Evolutionary conservation across 2,113 vertebrate species (phyloP).

Genomic region (Enhydra lutris): DNA sequence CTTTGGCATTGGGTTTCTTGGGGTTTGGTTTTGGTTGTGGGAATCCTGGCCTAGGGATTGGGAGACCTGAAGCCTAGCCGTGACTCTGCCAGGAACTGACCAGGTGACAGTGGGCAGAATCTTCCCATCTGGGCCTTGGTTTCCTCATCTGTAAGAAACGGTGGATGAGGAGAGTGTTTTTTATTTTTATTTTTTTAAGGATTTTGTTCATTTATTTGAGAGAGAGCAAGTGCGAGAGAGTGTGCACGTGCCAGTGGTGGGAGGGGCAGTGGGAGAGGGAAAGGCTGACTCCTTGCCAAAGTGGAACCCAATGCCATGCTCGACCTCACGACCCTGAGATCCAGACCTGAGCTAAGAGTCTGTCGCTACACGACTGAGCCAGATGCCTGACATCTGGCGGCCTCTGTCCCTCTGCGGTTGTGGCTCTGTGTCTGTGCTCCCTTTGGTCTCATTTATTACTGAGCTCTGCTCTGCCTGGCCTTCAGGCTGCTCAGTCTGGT

Average conservation of each 20-base stretch:
- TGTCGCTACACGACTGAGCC: neutral
- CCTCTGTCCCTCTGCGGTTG: neutral
- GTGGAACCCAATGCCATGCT: neutral
- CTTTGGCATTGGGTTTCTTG: neutral
- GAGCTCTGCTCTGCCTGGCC: neutral
- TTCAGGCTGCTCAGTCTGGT: neutral
- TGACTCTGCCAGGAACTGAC: neutral
- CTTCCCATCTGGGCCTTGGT: neutral
- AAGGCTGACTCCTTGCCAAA: neutral
- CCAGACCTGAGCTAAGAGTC: neutral
- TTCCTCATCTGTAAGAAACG: neutral
- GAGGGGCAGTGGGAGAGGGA: neutral
- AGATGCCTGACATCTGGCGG: neutral
- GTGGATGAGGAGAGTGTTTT: neutral
- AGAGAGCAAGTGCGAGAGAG: neutral
- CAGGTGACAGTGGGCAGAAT: neutral
- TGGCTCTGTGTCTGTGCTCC: neutral
- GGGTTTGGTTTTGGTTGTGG: neutral
- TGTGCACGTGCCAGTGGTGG: neutral
- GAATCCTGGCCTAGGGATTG: neutral
- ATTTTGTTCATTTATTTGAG: neutral
- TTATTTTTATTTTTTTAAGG: neutral
- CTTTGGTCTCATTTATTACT: neutral
- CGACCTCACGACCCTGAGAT: neutral
- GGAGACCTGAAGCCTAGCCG: neutral